Evolutionary conservation across 2,113 vertebrate genomes (phyloP).

Genomic region (Hassar affinis): DNA sequence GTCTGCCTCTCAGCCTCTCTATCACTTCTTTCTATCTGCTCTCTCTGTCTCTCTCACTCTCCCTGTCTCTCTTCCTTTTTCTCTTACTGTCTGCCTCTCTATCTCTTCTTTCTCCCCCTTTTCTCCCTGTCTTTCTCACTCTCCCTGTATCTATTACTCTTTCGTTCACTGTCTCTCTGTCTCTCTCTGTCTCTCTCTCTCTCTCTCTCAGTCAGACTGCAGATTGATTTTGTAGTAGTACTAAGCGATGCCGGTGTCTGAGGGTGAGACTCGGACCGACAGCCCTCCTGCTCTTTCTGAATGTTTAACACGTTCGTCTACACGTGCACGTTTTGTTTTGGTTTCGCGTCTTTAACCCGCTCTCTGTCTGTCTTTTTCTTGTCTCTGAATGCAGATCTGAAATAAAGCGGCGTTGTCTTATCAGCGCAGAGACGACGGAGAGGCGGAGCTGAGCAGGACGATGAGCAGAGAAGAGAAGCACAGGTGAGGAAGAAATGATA

Average conservation of each 20-base stretch:
- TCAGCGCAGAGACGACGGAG: not conserved
- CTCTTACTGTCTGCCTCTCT: not conserved
- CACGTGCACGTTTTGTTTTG: not conserved
- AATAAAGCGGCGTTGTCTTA: not conserved
- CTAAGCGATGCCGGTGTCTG: not conserved
- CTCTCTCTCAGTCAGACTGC: not conserved
- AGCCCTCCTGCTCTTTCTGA: too few species aligned
- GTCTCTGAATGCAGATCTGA: slow-evolving; percentile 4
- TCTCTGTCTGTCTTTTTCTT: not conserved
- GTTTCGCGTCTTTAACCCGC: not conserved
- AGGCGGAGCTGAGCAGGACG: slow-evolving; percentile 2
- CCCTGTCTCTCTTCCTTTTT: too few species aligned
- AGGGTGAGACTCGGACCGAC: not conserved
- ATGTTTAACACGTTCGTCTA: not conserved
- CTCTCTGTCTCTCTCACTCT: too few species aligned
- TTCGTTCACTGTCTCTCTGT: not conserved
- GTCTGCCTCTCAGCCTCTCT: not conserved
- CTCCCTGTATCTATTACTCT: too few species aligned
- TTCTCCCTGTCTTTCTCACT: not conserved
- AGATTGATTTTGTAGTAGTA: not conserved
- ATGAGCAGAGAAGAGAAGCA: not conserved
- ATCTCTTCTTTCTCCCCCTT: too few species aligned
- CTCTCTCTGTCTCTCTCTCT: not conserved
- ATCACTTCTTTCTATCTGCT: too few species aligned
- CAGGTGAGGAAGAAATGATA: not conserved